These are phyloP conservation scores for Campoplex nolae DNA, from an alignment of 2,888 invertebrate genomes.

Conservation along the genomic window DNA sequence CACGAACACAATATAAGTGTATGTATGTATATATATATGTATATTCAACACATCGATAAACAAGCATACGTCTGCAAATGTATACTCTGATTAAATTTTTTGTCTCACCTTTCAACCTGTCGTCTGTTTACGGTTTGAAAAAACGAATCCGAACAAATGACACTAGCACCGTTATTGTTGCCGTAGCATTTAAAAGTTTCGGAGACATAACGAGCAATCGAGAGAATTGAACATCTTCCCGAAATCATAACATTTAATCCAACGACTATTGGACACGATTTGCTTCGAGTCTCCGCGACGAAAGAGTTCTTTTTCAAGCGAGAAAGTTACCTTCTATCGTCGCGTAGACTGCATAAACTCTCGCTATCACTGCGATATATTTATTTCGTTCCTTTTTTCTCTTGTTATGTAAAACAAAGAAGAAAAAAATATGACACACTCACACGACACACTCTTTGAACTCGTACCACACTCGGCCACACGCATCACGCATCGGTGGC, in stretches of 20 bases:
- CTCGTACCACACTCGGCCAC: neutral
- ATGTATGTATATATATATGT: neutral
- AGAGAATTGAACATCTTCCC: constrained; percentile 78
- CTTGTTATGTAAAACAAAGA: constrained; percentile 54
- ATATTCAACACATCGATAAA: neutral
- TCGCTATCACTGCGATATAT: constrained; percentile 7
- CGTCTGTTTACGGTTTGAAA: constrained; percentile 58
- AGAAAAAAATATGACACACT: constrained; percentile 36
- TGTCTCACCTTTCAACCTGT: constrained; percentile 72
- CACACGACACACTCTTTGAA: constrained; percentile 9
- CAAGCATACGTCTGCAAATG: neutral
- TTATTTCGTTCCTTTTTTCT: constrained; percentile 7
- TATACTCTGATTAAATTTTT: neutral
- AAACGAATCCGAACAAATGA: constrained; percentile 63
- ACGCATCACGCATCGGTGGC: constrained; percentile 27
- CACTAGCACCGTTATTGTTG: constrained; percentile 63
- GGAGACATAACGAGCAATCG: constrained; percentile 73
- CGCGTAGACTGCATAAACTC: neutral
- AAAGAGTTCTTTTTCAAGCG: neutral
- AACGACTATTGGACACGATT: constrained; percentile 17
- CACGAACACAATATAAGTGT: neutral
- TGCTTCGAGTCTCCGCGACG: neutral
- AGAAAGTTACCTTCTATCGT: constrained; percentile 32
- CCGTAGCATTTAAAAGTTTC: constrained; percentile 70
- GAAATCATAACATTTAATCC: constrained; percentile 81